Percentiles rank a stretch among this genome's conserved stretches.
These are phyloP conservation scores for Bombus sylvicola DNA, from an alignment of 1,140 invertebrate genomes.

Conservation along the genomic window DNA sequence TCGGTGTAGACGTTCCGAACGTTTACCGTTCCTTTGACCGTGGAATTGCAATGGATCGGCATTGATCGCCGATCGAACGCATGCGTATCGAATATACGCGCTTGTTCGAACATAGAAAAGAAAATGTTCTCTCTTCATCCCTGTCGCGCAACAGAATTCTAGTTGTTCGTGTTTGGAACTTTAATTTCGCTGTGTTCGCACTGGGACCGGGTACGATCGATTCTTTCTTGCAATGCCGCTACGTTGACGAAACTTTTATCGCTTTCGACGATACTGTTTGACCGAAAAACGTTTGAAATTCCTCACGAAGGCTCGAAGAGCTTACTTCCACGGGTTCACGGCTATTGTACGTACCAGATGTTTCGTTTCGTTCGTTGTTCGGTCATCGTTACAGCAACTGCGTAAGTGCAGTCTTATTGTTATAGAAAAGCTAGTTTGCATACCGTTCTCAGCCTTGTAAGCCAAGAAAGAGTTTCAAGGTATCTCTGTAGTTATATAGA, in stretches of 20 bases:
- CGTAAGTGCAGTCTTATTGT: constrained; percentile 10
- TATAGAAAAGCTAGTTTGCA: background rate
- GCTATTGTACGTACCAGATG: no score
- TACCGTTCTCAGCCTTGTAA: background rate
- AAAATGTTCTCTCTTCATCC: constrained; percentile 37
- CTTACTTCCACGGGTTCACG: no score
- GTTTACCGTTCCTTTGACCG: constrained; percentile 7
- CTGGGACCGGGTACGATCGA: background rate
- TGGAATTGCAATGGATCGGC: constrained; percentile 38
- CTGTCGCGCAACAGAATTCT: background rate
- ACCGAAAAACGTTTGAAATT: background rate
- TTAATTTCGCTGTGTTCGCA: background rate
- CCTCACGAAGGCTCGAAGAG: fast-evolving
- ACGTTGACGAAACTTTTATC: background rate
- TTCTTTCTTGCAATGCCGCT: background rate
- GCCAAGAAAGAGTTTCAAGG: constrained; percentile 16
- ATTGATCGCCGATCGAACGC: constrained; percentile 42
- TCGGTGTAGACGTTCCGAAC: background rate
- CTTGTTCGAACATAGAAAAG: constrained; percentile 36
- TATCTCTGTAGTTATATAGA: background rate
- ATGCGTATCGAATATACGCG: background rate
- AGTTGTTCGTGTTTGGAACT: constrained; percentile 1
- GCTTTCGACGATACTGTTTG: background rate
- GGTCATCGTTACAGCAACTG: constrained; percentile 3
- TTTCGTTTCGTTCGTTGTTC: background rate